These are phyloP conservation scores for Hydroisotoma schaefferi DNA, from an alignment of 2,888 invertebrate genomes.

Conservation along the genomic window DNA sequence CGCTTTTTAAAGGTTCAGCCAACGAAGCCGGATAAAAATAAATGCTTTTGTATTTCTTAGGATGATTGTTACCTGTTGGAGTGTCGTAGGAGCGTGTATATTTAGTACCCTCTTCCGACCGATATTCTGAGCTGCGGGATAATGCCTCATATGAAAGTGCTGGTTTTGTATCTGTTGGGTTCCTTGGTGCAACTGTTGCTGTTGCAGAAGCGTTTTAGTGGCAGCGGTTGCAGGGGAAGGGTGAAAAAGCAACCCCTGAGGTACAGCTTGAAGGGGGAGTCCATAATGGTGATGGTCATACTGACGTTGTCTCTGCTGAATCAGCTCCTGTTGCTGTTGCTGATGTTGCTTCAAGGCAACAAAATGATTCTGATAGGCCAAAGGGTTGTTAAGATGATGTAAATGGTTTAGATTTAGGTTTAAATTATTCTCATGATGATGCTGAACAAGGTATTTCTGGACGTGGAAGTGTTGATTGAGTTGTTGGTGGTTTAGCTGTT, in stretches of 20 bases:
- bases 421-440: not conserved
- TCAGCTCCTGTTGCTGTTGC: constrained; percentile 24
- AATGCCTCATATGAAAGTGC: constrained; percentile 5
- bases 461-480: constrained; percentile 8
- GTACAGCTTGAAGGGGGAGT: constrained; percentile 26
- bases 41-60: no score
- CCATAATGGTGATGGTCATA: constrained; percentile 44
- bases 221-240: not conserved
- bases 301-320: constrained; percentile 14
- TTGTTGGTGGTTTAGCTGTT: constrained; percentile 9
- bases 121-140: not conserved
- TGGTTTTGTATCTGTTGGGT: not conserved
- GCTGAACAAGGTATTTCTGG: constrained; percentile 1
- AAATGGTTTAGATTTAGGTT: not conserved
- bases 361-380: not conserved
- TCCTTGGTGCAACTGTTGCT: not conserved
- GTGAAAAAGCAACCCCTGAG: constrained; percentile 1
- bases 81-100: no score
- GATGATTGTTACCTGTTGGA: no score
- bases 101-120: constrained; percentile 1
- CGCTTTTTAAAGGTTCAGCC: no score
- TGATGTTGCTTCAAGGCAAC: constrained; percentile 22
- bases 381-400: not conserved
- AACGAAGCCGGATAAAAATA: no score
- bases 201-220: not conserved